Evolutionary conservation across 2,797 vertebrate genomes (phyloP).

Genomic region (Acropternis orthonyx): DNA sequence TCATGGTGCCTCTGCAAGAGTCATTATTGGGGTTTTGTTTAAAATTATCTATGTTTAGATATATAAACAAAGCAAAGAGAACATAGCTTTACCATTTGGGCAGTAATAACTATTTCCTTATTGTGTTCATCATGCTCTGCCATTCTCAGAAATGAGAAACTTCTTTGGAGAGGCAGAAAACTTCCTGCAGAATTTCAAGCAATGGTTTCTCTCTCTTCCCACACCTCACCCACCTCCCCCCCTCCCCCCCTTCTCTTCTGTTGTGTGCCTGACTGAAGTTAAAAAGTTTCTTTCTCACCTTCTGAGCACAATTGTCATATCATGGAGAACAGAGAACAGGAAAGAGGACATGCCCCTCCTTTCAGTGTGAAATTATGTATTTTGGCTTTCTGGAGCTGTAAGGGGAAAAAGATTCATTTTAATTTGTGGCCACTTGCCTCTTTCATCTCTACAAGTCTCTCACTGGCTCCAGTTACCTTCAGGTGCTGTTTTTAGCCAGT

Average conservation of each 20-base stretch:
- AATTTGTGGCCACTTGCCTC: not conserved
- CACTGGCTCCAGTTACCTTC: not conserved
- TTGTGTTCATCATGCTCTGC: not conserved
- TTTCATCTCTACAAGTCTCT: not conserved
- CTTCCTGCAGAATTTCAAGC: not conserved
- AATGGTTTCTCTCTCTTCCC: too few species aligned
- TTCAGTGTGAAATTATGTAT: accelerated
- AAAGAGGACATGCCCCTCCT: not conserved
- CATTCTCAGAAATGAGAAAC: not conserved
- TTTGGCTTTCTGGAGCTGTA: not conserved
- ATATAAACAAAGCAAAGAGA: not conserved
- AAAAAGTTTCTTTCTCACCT: not conserved
- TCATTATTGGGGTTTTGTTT: not conserved
- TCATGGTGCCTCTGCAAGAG: not conserved
- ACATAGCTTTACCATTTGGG: not conserved
- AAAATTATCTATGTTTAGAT: not conserved
- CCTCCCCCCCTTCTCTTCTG: too few species aligned
- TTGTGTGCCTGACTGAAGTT: not conserved
- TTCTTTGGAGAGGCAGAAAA: not conserved
- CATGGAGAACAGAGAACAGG: not conserved
- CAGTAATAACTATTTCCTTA: not conserved
- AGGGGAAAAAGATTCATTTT: accelerated
- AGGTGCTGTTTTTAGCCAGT: not conserved
- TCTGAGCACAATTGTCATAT: not conserved
- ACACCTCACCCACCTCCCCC: too few species aligned